Percentiles rank a stretch among this genome's conserved stretches.
These are phyloP conservation scores for Athalia circularis DNA, from an alignment of 2,888 invertebrate species.

Conservation along the genomic window DNA sequence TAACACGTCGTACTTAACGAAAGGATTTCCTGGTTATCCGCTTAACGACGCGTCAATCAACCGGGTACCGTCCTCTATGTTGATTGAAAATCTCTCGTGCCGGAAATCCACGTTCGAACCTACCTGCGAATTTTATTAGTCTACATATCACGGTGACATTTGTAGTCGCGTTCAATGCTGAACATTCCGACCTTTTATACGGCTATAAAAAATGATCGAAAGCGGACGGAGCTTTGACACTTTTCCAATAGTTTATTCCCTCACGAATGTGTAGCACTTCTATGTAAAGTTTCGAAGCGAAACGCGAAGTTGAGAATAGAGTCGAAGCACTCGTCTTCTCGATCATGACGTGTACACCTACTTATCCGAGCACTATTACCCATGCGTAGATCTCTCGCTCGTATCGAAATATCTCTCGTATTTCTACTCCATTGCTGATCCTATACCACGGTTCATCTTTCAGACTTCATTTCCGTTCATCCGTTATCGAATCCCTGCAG, in stretches of 20 bases:
- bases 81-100: slow-evolving; percentile 32
- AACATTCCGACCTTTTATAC: background rate
- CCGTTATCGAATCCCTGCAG: slow-evolving; percentile 1
- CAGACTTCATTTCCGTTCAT: slow-evolving; percentile 18
- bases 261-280: background rate
- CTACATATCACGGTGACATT: background rate
- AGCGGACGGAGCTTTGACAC: slow-evolving; percentile 12
- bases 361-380: too few species aligned
- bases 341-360: too few species aligned
- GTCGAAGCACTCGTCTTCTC: too few species aligned
- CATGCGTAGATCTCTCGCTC: too few species aligned
- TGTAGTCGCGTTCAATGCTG: too few species aligned
- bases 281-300: too few species aligned
- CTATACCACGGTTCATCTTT: background rate
- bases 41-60: slow-evolving; percentile 20
- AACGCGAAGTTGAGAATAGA: too few species aligned
- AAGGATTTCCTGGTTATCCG: slow-evolving; percentile 28
- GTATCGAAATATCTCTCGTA: background rate
- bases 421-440: slow-evolving; percentile 22
- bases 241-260: slow-evolving; percentile 39
- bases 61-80: background rate
- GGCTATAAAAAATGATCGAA: slow-evolving; percentile 26
- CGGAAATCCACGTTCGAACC: slow-evolving; percentile 13
- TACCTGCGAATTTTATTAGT: background rate
- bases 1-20: slow-evolving; percentile 16